Evolutionary conservation across 2,797 vertebrate genomes (phyloP).

Genomic region (Tolypeutes matacus): DNA sequence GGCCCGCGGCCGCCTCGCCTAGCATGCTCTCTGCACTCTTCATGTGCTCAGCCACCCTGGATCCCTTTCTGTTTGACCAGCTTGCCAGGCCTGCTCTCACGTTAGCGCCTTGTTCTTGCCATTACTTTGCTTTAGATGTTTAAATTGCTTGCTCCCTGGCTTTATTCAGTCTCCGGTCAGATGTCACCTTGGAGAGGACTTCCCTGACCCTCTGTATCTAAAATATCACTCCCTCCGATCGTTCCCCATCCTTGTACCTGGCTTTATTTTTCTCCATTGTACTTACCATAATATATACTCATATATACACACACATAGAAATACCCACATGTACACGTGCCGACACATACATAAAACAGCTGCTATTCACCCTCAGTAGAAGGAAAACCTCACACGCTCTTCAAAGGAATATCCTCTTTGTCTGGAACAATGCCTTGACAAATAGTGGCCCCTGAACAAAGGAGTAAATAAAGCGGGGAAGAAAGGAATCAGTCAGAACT

Average conservation of each 20-base stretch:
- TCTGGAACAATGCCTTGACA: background rate
- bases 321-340: no score
- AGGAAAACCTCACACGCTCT: background rate
- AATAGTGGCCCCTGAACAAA: background rate
- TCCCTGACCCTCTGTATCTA: background rate
- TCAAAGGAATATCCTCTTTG: background rate
- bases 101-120: rapidly evolving
- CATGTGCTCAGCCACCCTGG: background rate
- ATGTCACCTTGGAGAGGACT: background rate
- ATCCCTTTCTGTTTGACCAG: background rate
- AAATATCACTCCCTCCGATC: no score
- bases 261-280: background rate
- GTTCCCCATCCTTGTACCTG: background rate
- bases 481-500: background rate
- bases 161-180: background rate
- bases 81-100: background rate
- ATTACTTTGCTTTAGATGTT: background rate
- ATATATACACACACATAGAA: no score
- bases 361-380: background rate
- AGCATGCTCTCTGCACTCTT: no score
- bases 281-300: background rate
- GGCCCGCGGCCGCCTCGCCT: background rate
- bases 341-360: background rate
- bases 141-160: rapidly evolving
- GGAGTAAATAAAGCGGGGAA: background rate